Base-by-base conservation (phyloP, 2,888 invertebrate genomes). In the Erebia epiphron region DNA sequence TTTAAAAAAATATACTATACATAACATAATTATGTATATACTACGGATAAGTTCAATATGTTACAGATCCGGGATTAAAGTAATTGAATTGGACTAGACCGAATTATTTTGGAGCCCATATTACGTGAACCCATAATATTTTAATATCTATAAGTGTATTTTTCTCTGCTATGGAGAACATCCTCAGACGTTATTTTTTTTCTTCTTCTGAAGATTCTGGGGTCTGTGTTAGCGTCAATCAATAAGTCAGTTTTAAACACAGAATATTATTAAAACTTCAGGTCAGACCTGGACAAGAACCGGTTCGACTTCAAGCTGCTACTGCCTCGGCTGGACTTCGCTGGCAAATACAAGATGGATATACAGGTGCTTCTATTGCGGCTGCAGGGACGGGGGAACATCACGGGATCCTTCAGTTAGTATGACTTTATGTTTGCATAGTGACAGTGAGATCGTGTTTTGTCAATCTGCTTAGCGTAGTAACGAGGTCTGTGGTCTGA, bases 321-420 rank as follows among this genome's bases (percentile, higher is more conserved):
- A 54, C 88, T 96, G 46, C 95, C 95, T 0, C 89, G 87, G 68
- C 81, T 96, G 69, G 93, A 94, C 73, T 95, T 96, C 79, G 89
- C 91, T 69, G 96, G 96, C 26, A 95, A 96, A 78, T 96, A 96
- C 86, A 94, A 95, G 83, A 95, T 96, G 87, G 95, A 96, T 79
- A 95, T 96, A 78, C 94, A 95, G 71, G 92, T 96, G 11, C 82
- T 96, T 54, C 85, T 96, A 56, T 85, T 96, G 41, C 92, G 94
- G 76, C 89, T 96, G 16, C 93, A 94, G 74, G 96, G 96, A 21
- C 86, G 94, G 74, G 96, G 96, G 18, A 95, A 95, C 71, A 93
- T 96, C 74, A 94, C 92, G 0, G 96, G 96, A 75, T 95, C 94
- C 66, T 95, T 96, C 79, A 94, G 96, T 96, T 86, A 95, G 95